Percentiles rank a stretch among this genome's conserved stretches.
These are phyloP conservation scores for Bugulina stolonifera DNA, from an alignment of 2,888 invertebrate species.

Conservation along the genomic window DNA sequence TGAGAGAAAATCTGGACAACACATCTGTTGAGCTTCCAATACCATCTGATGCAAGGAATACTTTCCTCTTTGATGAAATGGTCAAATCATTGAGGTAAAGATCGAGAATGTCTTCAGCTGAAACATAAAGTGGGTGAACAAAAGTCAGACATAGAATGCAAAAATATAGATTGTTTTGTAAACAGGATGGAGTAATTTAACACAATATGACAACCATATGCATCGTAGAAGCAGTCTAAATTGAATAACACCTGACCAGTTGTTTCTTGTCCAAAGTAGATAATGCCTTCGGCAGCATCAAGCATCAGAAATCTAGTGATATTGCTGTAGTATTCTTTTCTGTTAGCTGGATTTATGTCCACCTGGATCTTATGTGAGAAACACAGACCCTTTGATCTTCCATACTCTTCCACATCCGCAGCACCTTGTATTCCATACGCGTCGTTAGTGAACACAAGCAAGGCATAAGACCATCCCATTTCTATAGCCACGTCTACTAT, in stretches of 20 bases:
- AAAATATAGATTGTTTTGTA: too few relatives aligned
- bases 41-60: not conserved
- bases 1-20: not conserved
- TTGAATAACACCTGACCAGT: not conserved
- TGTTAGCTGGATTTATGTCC: not conserved
- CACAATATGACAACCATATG: too few relatives aligned
- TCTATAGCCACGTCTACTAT: not conserved
- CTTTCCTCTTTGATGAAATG: not conserved
- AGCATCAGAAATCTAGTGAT: not conserved
- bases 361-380: not conserved
- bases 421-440: not conserved
- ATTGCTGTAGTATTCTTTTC: not conserved
- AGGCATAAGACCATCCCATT: not conserved
- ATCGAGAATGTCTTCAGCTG: not conserved
- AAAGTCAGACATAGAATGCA: too few relatives aligned
- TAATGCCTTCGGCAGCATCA: not conserved
- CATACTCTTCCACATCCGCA: not conserved
- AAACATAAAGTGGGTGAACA: too few relatives aligned
- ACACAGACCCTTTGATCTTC: not conserved
- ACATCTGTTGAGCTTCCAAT: not conserved
- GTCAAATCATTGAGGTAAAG: not conserved
- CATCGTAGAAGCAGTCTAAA: too few relatives aligned
- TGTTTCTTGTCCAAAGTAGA: not conserved
- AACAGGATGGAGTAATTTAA: too few relatives aligned
- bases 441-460: not conserved